Conservation (phyloP, 2,888 invertebrate species). For the Pasiphila rectangulata region DNA sequence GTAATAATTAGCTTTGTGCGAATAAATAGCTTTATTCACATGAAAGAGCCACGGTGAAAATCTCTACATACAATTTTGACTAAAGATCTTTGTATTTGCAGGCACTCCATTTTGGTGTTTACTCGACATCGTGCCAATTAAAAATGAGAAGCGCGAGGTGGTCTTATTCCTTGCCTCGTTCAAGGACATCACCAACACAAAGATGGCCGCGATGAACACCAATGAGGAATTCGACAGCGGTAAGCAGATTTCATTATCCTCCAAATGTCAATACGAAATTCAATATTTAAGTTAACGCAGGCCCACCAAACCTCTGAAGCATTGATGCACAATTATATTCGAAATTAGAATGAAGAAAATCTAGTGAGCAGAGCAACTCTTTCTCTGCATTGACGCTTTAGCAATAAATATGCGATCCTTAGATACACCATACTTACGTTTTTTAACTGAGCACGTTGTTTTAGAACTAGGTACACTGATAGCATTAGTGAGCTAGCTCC, state of each 20-base stretch:
- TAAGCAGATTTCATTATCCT: constrained; percentile 77
- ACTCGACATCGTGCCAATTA: constrained; percentile 98
- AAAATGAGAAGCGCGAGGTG: constrained; percentile 98
- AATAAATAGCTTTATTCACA: neutral
- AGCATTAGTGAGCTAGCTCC: constrained; percentile 65
- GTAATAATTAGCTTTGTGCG: too few species aligned
- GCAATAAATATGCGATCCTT: neutral
- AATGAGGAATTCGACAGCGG: constrained; percentile 93
- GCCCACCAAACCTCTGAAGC: constrained; percentile 1
- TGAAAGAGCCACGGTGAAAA: neutral
- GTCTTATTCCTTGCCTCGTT: constrained; percentile 97
- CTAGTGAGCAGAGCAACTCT: neutral
- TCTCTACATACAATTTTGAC: constrained; percentile 4
- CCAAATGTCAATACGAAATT: constrained; percentile 38
- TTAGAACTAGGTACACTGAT: constrained; percentile 66
- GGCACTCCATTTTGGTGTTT: constrained; percentile 97
- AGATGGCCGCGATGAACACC: constrained; percentile 91
- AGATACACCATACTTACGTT: constrained; percentile 19
- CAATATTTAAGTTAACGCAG: constrained; percentile 25
- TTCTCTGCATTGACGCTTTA: constrained; percentile 35
- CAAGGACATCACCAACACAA: constrained; percentile 96
- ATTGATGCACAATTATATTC: neutral
- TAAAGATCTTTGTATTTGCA: constrained; percentile 65
- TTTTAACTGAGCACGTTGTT: constrained; percentile 61
- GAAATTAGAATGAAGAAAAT: neutral